Conservation (phyloP, 2,797 vertebrate genomes). For the Cyclopterus lumpus region DNA sequence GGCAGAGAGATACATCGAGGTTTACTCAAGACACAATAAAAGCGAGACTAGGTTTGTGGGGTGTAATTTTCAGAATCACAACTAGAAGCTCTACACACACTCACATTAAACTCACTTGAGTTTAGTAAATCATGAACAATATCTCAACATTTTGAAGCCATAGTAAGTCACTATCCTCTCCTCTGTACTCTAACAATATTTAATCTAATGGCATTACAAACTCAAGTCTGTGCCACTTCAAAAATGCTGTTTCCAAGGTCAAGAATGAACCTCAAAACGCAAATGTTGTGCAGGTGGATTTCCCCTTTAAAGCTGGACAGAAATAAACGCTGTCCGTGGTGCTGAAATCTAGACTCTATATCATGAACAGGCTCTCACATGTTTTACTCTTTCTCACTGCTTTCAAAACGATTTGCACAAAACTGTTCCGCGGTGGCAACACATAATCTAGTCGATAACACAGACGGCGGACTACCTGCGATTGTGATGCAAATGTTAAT, state of each 20-base stretch:
- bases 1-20: neutral
- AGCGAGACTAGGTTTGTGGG: neutral
- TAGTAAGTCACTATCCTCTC: neutral
- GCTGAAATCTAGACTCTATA: slow-evolving; percentile 46
- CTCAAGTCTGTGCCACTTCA: neutral
- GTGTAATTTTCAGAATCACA: neutral
- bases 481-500: slow-evolving; percentile 89
- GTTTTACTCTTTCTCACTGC: neutral
- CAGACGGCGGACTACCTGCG: slow-evolving; percentile 62
- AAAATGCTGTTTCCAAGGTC: neutral
- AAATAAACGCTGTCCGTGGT: slow-evolving; percentile 53
- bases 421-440: slow-evolving; percentile 24
- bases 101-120: neutral
- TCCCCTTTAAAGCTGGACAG: neutral
- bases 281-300: neutral
- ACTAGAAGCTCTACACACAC: neutral
- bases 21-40: neutral
- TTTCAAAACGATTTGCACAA: slow-evolving; percentile 6
- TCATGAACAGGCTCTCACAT: neutral
- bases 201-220: neutral
- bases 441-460: slow-evolving; percentile 43
- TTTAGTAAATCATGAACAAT: neutral
- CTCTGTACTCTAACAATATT: neutral
- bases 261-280: neutral
- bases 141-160: neutral